phyloP scores from a whole-genome alignment of 2,888 invertebrate genomes.

The Agriopis leucophaearia region DNA sequence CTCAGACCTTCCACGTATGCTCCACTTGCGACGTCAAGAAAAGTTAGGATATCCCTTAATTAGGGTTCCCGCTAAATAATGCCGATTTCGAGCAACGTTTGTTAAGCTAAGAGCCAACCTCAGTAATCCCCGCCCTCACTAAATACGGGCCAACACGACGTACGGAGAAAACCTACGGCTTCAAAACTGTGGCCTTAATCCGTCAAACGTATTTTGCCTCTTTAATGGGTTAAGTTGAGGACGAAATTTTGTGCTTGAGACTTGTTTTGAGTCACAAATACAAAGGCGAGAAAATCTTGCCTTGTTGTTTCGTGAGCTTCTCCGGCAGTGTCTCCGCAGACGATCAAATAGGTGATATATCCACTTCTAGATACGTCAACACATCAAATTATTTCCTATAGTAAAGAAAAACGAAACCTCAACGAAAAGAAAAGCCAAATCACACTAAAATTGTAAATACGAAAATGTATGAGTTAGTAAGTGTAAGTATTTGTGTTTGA shows the following conservation, averaged over 20 bases:
- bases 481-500: too few species aligned
- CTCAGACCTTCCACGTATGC: slow-evolving; percentile 60
- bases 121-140: slow-evolving; percentile 58
- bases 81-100: slow-evolving; percentile 74
- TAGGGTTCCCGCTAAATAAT: slow-evolving; percentile 74
- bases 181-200: slow-evolving; percentile 48
- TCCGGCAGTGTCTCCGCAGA: too few species aligned
- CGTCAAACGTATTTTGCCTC: slow-evolving; percentile 50
- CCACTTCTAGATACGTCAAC: background rate
- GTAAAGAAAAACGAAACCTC: too few species aligned
- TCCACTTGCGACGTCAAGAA: slow-evolving; percentile 69
- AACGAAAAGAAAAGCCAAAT: too few species aligned
- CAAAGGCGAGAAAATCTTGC: slow-evolving; percentile 1
- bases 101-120: slow-evolving; percentile 67
- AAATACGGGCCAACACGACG: slow-evolving; percentile 40
- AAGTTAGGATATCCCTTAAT: slow-evolving; percentile 77
- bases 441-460: too few species aligned
- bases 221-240: slow-evolving; percentile 40
- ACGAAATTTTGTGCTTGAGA: slow-evolving; percentile 23
- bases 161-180: slow-evolving; percentile 44
- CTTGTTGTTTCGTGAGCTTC: background rate
- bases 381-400: too few species aligned
- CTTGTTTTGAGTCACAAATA: slow-evolving; percentile 13
- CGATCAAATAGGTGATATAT: background rate
- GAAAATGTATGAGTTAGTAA: too few species aligned